Base-by-base conservation (phyloP, 2,888 invertebrate genomes). In the Lissonota sp. region DNA sequence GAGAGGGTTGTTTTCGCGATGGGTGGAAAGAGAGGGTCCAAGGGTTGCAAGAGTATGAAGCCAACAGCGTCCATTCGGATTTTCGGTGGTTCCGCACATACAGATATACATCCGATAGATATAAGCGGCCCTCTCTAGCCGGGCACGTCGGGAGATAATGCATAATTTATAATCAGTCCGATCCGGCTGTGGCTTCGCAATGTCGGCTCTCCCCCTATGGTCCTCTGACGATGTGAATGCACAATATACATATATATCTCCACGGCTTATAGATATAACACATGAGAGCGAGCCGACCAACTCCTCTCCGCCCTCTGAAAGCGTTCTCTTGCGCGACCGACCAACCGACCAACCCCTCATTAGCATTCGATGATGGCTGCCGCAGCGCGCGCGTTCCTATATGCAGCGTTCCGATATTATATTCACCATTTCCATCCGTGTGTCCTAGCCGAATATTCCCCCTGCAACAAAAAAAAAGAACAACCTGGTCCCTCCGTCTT, bases 311-410 rank as follows among this genome's bases (percentile, higher is more conserved):
- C 67, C 73, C 77, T 79, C 79, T 63, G 58, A 51, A 71, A 71
- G 51, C 88, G 86, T 87, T 87, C 88, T 26, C 26, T 26, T 26
- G 88, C 80, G 88, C 87, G 86, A 85, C 87, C 86, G 88, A 26
- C 26, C 26, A 26, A 26, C 26, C 26, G 26, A 26, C 90, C 89
- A 90, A 91, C 91, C 91, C 91, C 92, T 92, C 92, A 92, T 92
- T 92, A 92, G 92, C 92, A 92, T 92, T 92, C 92, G 91, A 91
- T 91, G 92, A 92, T 92, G 92, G 92, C 91, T 90, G 92, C 92
- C 90, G 89, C 26, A 26, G 26, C 67, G 62, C 69, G 82, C 70
- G 62, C 74, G 82, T 89, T 90, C 91, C 90, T 89, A 91, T 91
- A 90, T 89, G 90, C 88, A 89, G 75, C 79, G 78, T 84, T 66